Conservation (phyloP, 2,888 invertebrate species). For the Drosophila macrospina region DNA sequence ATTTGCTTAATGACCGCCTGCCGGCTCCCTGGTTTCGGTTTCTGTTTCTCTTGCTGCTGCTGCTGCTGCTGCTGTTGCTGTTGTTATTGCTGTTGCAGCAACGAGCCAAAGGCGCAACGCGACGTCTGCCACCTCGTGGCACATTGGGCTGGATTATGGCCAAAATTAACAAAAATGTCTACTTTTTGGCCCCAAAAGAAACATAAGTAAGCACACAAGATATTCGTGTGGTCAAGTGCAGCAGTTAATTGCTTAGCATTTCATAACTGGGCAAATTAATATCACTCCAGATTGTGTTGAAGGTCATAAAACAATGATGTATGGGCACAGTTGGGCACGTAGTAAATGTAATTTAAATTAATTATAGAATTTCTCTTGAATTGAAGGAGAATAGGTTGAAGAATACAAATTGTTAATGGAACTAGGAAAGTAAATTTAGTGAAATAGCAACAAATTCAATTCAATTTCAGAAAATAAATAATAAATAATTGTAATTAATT, state of each 20-base stretch:
- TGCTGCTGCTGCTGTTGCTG: no score
- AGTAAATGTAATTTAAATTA: conserved; percentile 1
- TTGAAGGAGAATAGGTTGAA: neutral
- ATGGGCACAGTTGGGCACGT: conserved; percentile 3
- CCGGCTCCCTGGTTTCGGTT: conserved; percentile 55
- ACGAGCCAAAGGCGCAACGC: conserved; percentile 38
- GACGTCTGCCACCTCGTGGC: conserved; percentile 36
- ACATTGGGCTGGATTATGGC: conserved; percentile 56
- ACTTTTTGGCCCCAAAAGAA: conserved; percentile 2
- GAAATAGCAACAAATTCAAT: no score
- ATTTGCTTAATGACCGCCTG: conserved; percentile 80
- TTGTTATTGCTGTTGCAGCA: conserved; percentile 10
- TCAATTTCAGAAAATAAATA: no score
- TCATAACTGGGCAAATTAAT: conserved; percentile 2
- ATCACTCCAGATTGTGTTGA: neutral
- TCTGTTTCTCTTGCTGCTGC: no score
- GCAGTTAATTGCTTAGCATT: conserved; percentile 26
- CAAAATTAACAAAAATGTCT: conserved; percentile 43
- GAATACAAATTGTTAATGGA: neutral
- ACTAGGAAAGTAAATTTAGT: neutral
- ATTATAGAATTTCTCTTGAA: neutral
- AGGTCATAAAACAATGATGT: conserved; percentile 10
- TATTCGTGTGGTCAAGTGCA: conserved; percentile 14
- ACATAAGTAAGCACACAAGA: conserved; percentile 5
- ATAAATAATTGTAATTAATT: no score